A percentile compares a stretch with the other conserved stretches of the same genome.
phyloP scores from a whole-genome alignment of 2,113 vertebrate species.

The Saguinus imperator region DNA sequence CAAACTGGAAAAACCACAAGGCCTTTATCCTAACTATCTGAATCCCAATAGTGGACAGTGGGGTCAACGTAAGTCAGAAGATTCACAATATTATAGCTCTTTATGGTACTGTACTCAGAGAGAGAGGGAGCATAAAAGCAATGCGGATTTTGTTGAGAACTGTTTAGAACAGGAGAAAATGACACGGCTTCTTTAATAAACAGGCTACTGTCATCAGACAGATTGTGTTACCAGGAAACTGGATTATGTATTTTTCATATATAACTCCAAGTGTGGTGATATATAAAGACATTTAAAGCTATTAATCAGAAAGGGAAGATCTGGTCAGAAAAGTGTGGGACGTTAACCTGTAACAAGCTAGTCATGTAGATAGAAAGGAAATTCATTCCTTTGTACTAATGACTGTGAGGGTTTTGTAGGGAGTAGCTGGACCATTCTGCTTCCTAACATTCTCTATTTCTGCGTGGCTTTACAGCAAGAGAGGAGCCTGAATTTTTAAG shows the following conservation, averaged over 20 bases:
- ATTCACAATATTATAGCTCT: background rate
- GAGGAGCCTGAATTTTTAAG: background rate
- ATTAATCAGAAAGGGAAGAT: background rate
- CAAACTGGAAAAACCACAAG: constrained; percentile 96
- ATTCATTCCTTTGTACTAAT: background rate
- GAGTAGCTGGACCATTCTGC: background rate
- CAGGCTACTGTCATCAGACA: background rate
- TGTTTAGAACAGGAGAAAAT: background rate
- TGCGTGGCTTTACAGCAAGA: background rate
- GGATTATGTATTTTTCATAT: background rate
- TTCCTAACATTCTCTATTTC: background rate
- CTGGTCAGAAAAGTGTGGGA: background rate
- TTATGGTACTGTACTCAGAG: background rate
- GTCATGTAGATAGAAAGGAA: background rate
- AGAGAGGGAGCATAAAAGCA: background rate
- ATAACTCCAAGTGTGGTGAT: background rate
- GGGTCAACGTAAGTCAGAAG: constrained; percentile 96
- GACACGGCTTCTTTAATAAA: background rate
- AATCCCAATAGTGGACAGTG: constrained; percentile 99
- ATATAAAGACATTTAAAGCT: background rate
- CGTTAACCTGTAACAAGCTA: background rate
- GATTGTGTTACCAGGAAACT: background rate
- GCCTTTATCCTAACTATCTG: constrained; percentile 98
- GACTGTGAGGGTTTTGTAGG: background rate
- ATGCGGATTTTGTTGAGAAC: background rate